A percentile compares a stretch with the other conserved stretches of the same genome.
These are phyloP conservation scores for Spatulosminthurus flaviceps DNA, from an alignment of 2,888 invertebrate species.

Conservation along the genomic window DNA sequence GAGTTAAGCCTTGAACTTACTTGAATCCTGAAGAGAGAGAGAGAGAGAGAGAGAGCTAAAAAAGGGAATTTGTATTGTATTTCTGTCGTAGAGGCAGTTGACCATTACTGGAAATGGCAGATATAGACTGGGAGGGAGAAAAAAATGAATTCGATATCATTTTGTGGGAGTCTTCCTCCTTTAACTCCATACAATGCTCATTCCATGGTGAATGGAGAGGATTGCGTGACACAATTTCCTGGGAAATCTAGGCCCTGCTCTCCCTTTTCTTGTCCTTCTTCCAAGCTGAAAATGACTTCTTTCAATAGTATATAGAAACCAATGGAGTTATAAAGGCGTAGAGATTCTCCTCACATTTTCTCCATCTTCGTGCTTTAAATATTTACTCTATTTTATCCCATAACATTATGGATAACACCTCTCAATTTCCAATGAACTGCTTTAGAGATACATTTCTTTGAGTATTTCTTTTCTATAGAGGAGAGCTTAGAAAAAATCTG, in stretches of 20 bases:
- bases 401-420: neutral
- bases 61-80: slow-evolving; percentile 26
- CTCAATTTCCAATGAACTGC: neutral
- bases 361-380: neutral
- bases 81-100: slow-evolving; percentile 17
- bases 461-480: too few species aligned
- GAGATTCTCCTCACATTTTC: neutral
- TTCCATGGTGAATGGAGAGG: neutral
- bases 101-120: slow-evolving; percentile 32
- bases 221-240: neutral
- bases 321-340: too few species aligned
- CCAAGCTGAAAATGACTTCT: too few species aligned
- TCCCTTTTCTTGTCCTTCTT: too few species aligned
- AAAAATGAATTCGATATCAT: neutral
- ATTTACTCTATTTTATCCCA: neutral
- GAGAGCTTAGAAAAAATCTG: too few species aligned
- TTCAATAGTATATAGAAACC: too few species aligned
- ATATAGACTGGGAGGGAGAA: slow-evolving; percentile 19
- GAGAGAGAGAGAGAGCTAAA: too few species aligned
- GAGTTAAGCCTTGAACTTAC: slow-evolving; percentile 23
- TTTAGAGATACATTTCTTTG: too few species aligned
- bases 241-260: too few species aligned
- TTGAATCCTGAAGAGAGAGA: neutral
- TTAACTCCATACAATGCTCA: neutral
- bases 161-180: neutral